A percentile compares a stretch with the other conserved stretches of the same genome.
phyloP scores from a whole-genome alignment of 2,797 vertebrate species.

The Silurus aristotelis region DNA sequence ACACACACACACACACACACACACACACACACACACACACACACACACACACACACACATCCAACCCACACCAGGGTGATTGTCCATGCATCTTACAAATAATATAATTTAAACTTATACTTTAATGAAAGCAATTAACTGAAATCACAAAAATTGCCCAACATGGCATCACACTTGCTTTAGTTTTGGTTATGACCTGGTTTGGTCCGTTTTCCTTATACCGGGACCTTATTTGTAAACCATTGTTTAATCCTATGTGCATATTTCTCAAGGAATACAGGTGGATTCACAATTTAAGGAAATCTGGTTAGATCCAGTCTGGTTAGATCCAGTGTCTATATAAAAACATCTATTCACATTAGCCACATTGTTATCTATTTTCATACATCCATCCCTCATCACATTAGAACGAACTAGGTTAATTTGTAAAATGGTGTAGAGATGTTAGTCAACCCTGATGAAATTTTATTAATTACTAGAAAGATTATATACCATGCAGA shows the following conservation, averaged over 20 bases:
- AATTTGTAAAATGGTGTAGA: not conserved
- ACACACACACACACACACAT: too few species aligned
- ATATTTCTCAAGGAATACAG: not conserved
- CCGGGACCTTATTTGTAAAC: not conserved
- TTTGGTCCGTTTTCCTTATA: not conserved
- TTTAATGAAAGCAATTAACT: not conserved
- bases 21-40: too few species aligned
- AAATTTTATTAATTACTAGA: not conserved
- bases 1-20: too few species aligned
- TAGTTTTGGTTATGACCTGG: not conserved
- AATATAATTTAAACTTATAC: not conserved
- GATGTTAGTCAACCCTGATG: not conserved
- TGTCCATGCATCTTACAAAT: not conserved
- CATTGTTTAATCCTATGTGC: not conserved
- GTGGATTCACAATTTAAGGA: too few species aligned
- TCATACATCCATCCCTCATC: not conserved
- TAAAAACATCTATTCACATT: not conserved
- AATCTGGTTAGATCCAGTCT: not conserved
- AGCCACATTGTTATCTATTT: not conserved
- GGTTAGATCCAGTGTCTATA: not conserved
- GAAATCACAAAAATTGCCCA: not conserved
- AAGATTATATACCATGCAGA: not conserved
- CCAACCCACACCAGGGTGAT: not conserved
- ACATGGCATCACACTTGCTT: not conserved
- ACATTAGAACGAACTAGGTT: not conserved